Percentiles rank a stretch among this genome's conserved stretches.
Evolutionary conservation across 2,888 invertebrate species (phyloP).

Genomic region (Polietes domitor): DNA sequence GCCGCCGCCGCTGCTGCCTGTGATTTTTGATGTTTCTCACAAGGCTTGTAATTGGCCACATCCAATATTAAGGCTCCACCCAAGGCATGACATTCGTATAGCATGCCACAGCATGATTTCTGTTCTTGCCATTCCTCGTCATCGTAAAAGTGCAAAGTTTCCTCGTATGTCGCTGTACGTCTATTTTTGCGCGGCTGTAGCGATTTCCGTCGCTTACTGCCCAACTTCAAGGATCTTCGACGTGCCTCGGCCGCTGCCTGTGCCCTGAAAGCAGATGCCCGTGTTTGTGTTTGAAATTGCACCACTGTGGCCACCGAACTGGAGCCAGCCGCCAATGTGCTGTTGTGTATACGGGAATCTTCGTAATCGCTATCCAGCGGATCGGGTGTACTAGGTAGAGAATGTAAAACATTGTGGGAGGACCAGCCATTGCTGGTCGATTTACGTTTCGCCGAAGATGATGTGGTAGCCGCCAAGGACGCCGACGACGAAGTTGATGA

Average conservation of each 20-base stretch:
- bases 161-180: slow-evolving; percentile 65
- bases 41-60: slow-evolving; percentile 75
- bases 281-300: slow-evolving; percentile 73
- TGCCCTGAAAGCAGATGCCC: slow-evolving; percentile 67
- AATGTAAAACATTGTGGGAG: slow-evolving; percentile 68
- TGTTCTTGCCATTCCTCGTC: slow-evolving; percentile 74
- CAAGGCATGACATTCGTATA: slow-evolving; percentile 72
- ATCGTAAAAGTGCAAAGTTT: slow-evolving; percentile 77
- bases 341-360: slow-evolving; percentile 62
- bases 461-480: background rate
- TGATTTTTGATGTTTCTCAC: slow-evolving; percentile 73
- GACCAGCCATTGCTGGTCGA: slow-evolving; percentile 53
- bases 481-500: background rate
- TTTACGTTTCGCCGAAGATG: slow-evolving; percentile 67
- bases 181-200: slow-evolving; percentile 75
- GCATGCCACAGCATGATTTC: slow-evolving; percentile 78
- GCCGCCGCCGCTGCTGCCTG: slow-evolving; percentile 26
- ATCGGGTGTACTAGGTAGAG: slow-evolving; percentile 71
- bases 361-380: slow-evolving; percentile 75
- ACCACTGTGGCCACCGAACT: slow-evolving; percentile 62
- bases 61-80: slow-evolving; percentile 76
- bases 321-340: slow-evolving; percentile 20
- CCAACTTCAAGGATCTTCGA: slow-evolving; percentile 60
- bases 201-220: slow-evolving; percentile 76
- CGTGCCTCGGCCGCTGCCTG: slow-evolving; percentile 48